phyloP scores from a whole-genome alignment of 2,888 invertebrate species.

The Buathra laborator region DNA sequence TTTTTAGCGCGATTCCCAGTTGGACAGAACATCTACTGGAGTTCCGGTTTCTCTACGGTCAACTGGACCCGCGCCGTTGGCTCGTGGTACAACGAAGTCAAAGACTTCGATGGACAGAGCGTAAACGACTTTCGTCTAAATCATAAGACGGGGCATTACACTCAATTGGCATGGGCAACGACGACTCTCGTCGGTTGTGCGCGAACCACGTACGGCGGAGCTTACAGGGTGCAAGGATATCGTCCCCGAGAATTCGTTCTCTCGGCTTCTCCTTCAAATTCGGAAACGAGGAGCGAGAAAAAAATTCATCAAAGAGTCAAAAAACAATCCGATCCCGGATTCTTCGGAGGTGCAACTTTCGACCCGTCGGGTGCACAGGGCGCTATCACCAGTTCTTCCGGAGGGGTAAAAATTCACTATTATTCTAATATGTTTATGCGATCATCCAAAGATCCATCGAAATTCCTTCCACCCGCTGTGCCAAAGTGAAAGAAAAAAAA shows the following conservation, averaged over 20 bases:
- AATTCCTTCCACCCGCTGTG: too few species aligned
- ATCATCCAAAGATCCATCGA: neutral
- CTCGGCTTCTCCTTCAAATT: slow-evolving; percentile 4
- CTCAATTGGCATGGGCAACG: slow-evolving; percentile 52
- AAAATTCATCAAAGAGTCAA: neutral
- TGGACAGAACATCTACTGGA: slow-evolving; percentile 82
- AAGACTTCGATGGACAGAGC: slow-evolving; percentile 70
- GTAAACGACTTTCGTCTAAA: slow-evolving; percentile 6
- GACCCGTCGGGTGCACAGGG: slow-evolving; percentile 38
- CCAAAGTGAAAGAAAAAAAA: too few species aligned
- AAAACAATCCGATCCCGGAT: slow-evolving; percentile 22
- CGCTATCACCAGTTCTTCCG: slow-evolving; percentile 20
- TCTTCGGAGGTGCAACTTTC: slow-evolving; percentile 45
- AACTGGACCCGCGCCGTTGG: slow-evolving; percentile 77
- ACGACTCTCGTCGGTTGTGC: slow-evolving; percentile 49
- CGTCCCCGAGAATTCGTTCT: slow-evolving; percentile 41
- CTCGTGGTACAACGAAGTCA: slow-evolving; percentile 81
- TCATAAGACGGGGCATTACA: slow-evolving; percentile 45
- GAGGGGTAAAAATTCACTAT: neutral
- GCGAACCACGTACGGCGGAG: slow-evolving; percentile 34
- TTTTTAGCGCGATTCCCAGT: slow-evolving; percentile 80
- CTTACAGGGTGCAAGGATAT: slow-evolving; percentile 18
- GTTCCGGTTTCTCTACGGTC: slow-evolving; percentile 72
- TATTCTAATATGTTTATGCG: too few species aligned
- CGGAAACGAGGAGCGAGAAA: neutral